phyloP scores from a whole-genome alignment of 2,888 invertebrate species.

The Cynaeus angustus region DNA sequence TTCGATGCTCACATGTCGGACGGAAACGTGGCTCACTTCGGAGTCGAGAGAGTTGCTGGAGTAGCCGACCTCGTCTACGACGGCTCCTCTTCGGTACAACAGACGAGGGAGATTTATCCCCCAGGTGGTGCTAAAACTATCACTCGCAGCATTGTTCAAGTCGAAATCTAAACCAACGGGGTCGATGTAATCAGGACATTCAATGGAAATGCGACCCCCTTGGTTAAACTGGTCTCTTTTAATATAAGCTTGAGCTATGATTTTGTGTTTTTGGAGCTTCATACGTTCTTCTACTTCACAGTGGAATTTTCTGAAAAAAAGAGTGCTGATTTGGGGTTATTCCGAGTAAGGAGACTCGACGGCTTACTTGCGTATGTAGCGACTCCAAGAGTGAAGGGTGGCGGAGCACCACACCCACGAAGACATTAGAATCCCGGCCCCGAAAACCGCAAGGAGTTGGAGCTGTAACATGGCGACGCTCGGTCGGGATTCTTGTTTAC shows the following conservation, averaged over 20 bases:
- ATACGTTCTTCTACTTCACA: slow-evolving; percentile 81
- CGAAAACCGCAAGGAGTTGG: slow-evolving; percentile 88
- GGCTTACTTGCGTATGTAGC: slow-evolving; percentile 86
- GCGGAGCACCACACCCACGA: slow-evolving; percentile 96
- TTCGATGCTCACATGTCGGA: slow-evolving; percentile 88
- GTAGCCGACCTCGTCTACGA: slow-evolving; percentile 77
- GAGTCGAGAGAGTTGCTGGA: slow-evolving; percentile 77
- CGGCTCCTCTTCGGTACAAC: slow-evolving; percentile 87
- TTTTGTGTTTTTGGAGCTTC: slow-evolving; percentile 87
- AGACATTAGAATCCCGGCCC: slow-evolving; percentile 90
- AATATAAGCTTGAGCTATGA: slow-evolving; percentile 93
- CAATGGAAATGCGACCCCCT: slow-evolving; percentile 90
- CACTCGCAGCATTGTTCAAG: slow-evolving; percentile 82
- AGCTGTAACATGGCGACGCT: slow-evolving; percentile 88
- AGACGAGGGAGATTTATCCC: slow-evolving; percentile 92
- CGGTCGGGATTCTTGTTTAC: slow-evolving; percentile 82
- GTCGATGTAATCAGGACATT: slow-evolving; percentile 91
- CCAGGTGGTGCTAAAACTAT: slow-evolving; percentile 93
- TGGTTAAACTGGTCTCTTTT: slow-evolving; percentile 89
- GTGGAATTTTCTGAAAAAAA: slow-evolving; percentile 79
- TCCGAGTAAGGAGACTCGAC: not conserved
- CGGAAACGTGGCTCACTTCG: slow-evolving; percentile 80
- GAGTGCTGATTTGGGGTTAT: slow-evolving; percentile 18
- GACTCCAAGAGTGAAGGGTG: slow-evolving; percentile 88
- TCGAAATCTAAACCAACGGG: slow-evolving; percentile 89